Conservation (phyloP, 2,888 invertebrate genomes). For the Thysanoteuthis rhombus region DNA sequence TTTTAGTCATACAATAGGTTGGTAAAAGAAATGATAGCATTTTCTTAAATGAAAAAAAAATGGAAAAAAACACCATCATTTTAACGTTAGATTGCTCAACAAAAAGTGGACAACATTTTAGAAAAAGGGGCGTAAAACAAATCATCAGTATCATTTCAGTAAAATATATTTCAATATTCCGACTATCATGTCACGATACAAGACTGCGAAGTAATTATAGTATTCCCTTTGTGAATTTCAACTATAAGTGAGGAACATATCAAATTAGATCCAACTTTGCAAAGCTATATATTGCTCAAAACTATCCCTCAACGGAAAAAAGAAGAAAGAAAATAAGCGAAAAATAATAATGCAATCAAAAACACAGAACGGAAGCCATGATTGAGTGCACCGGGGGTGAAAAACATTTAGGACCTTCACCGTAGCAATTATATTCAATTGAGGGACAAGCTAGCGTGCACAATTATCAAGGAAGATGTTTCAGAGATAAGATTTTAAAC, state of each 20-base stretch:
- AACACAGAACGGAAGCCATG: background rate
- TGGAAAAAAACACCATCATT: background rate
- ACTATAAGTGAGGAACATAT: background rate
- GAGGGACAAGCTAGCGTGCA: background rate
- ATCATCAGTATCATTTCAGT: background rate
- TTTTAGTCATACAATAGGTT: background rate
- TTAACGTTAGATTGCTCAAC: background rate
- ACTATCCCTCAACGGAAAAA: background rate
- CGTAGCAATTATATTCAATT: background rate
- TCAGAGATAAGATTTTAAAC: too few relatives aligned
- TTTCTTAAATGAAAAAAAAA: too few relatives aligned
- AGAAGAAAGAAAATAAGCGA: background rate
- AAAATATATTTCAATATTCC: background rate
- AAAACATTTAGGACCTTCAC: background rate
- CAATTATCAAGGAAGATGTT: too few relatives aligned
- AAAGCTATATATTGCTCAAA: background rate
- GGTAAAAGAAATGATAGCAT: too few relatives aligned
- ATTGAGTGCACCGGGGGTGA: background rate
- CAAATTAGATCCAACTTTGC: background rate
- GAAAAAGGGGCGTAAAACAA: background rate
- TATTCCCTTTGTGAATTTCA: background rate
- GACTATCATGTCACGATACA: background rate
- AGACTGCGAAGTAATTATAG: background rate
- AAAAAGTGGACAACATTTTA: background rate
- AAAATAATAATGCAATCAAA: background rate